Evolutionary conservation across 2,113 vertebrate species (phyloP).

Genomic region (crab-eating macaque (Macaca fascicularis)): T2T-MFA8v1.1 NC_088385.1:28351501-28352000

Average conservation of each 20-base stretch:
- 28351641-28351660: background rate
- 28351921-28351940: background rate
- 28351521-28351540: background rate
- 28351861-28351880: background rate
- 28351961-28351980: background rate
- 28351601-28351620: rapidly evolving
- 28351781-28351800: background rate
- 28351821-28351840: slow-evolving; percentile 13
- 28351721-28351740: background rate
- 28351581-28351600: slow-evolving; percentile 15
- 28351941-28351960: background rate
- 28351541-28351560: slow-evolving; percentile 47
- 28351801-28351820: background rate
- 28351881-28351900: background rate
- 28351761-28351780: background rate
- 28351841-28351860: background rate
- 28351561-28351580: slow-evolving; percentile 8
- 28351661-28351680: no score
- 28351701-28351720: background rate
- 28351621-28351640: background rate
- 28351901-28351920: slow-evolving; percentile 26
- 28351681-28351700: background rate
- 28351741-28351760: background rate
- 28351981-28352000: background rate
- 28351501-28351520: background rate